Percentiles rank a stretch among this genome's conserved stretches.
Conservation (phyloP, 2,797 vertebrate species). For the Chaetophractus vellerosus region DNA sequence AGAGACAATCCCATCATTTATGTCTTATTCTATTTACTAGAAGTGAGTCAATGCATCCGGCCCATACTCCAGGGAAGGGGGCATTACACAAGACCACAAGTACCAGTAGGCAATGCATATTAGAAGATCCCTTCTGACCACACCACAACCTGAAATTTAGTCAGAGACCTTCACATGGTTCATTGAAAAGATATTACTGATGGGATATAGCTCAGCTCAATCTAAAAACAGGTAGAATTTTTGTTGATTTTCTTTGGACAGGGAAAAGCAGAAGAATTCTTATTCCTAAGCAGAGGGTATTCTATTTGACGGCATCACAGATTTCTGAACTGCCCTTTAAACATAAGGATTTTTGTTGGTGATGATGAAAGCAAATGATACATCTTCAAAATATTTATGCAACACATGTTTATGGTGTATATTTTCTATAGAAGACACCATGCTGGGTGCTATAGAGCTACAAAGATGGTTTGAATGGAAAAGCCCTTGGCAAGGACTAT, state of each 20-base stretch:
- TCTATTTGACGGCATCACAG: rapidly evolving
- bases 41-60: not conserved
- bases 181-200: not conserved
- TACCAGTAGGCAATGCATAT: not conserved
- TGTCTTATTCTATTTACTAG: rapidly evolving
- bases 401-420: rapidly evolving
- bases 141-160: rapidly evolving
- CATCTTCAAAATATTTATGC: not conserved
- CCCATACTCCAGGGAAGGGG: too few relatives aligned
- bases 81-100: rapidly evolving
- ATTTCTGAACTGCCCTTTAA: not conserved
- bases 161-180: not conserved
- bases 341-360: not conserved
- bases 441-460: rapidly evolving
- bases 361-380: rapidly evolving
- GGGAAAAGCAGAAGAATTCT: not conserved
- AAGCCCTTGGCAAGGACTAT: not conserved
- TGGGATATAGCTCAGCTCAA: rapidly evolving
- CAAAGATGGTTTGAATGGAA: not conserved
- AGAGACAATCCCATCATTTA: not conserved
- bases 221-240: not conserved
- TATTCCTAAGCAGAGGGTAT: not conserved
- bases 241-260: not conserved
- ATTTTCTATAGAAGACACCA: not conserved
- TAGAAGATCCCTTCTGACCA: too few relatives aligned